Percentiles rank a stretch among this genome's conserved stretches.
Evolutionary conservation across 2,888 invertebrate genomes (phyloP).

Genomic region (Iphiclides podalirius): DNA sequence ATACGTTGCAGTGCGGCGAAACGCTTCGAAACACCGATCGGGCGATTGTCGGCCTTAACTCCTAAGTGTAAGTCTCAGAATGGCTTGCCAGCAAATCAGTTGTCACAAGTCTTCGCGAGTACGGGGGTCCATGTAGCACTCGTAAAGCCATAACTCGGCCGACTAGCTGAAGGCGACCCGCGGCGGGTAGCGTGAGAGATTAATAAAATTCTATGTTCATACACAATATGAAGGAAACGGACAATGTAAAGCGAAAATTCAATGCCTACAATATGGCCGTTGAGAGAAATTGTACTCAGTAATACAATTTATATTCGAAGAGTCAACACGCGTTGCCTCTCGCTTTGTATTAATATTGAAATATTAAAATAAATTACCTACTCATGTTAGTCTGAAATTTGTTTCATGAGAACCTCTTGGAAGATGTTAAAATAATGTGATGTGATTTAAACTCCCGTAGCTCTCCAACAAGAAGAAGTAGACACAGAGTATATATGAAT

Average conservation of each 20-base stretch:
- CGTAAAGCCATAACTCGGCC: constrained; percentile 34
- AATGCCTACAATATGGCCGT: neutral
- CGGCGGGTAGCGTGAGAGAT: constrained; percentile 25
- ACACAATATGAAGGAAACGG: constrained; percentile 16
- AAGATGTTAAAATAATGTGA: too few species aligned
- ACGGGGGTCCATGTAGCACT: constrained; percentile 25
- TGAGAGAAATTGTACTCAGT: neutral
- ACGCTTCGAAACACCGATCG: neutral
- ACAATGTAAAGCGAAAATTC: constrained; percentile 3
- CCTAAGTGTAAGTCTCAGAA: neutral
- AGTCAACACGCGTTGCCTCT: too few species aligned
- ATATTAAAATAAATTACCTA: too few species aligned
- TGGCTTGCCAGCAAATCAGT: neutral
- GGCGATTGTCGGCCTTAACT: neutral
- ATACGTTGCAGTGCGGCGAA: constrained; percentile 29
- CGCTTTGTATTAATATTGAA: too few species aligned
- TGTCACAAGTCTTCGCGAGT: neutral
- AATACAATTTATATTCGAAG: too few species aligned
- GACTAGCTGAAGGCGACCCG: constrained; percentile 25
- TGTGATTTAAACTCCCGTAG: too few species aligned
- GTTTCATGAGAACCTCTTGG: too few species aligned
- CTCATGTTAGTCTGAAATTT: too few species aligned
- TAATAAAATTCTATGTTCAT: constrained; percentile 27
- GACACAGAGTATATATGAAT: too few species aligned
- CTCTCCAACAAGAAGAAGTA: too few species aligned